Conservation (phyloP, 2,113 vertebrate genomes). For the Budorcas taxicolor region DNA sequence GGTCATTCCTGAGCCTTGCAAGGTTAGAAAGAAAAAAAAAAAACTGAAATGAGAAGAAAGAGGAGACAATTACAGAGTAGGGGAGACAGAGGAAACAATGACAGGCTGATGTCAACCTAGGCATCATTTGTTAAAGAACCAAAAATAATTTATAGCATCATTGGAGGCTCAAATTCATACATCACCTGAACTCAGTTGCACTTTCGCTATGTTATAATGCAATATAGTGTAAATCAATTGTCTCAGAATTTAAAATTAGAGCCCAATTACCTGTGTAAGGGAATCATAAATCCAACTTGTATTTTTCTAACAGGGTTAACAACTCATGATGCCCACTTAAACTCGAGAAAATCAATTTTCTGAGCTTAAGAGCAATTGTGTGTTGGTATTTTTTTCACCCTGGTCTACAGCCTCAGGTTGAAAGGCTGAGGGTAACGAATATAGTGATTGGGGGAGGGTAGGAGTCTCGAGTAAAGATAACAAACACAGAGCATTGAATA, state of each 20-base stretch:
- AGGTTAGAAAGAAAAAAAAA: background rate
- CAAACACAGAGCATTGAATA: background rate
- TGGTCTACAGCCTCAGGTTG: background rate
- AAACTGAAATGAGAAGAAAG: background rate
- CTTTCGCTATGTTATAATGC: constrained; percentile 48
- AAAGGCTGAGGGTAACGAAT: background rate
- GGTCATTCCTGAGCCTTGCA: background rate
- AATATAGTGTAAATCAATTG: constrained; percentile 51
- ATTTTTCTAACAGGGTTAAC: constrained; percentile 68
- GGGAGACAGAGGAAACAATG: background rate
- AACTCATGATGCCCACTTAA: constrained; percentile 16
- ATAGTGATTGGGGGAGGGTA: background rate
- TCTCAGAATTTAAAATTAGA: constrained; percentile 56
- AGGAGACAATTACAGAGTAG: background rate
- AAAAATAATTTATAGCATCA: constrained; percentile 46
- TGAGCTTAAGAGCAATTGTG: constrained; percentile 19
- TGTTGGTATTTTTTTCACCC: background rate
- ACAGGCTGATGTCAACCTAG: background rate
- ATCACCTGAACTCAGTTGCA: background rate
- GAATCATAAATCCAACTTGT: constrained; percentile 57
- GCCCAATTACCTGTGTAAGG: constrained; percentile 45
- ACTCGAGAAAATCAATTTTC: constrained; percentile 48
- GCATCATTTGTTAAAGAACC: constrained; percentile 8
- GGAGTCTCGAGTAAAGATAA: background rate
- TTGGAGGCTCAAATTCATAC: constrained; percentile 38